phyloP scores from a whole-genome alignment of 2,797 vertebrate genomes.

The Ficedula albicollis region DNA sequence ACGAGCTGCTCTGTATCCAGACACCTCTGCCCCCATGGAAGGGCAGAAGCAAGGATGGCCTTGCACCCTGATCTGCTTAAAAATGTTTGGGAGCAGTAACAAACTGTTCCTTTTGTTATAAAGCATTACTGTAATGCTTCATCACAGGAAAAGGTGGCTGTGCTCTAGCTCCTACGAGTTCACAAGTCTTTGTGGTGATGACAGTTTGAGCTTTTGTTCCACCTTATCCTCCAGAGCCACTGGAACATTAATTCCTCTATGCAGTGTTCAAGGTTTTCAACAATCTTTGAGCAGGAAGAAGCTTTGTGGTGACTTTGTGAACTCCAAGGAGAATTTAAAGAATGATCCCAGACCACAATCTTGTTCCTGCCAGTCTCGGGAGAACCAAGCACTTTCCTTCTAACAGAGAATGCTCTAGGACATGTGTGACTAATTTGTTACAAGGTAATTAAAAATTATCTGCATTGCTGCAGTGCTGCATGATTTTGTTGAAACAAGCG shows the following conservation, averaged over 20 bases:
- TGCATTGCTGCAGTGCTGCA: background rate
- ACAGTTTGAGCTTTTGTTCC: background rate
- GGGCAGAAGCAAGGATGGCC: background rate
- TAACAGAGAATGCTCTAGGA: background rate
- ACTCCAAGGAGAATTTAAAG: background rate
- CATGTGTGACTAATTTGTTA: conserved; percentile 22
- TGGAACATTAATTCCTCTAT: background rate
- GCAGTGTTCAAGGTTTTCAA: background rate
- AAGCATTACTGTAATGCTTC: rapidly evolving
- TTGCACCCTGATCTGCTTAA: background rate
- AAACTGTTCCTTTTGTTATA: background rate
- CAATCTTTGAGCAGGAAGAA: background rate
- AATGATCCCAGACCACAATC: background rate
- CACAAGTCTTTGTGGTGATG: background rate
- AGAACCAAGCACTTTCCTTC: background rate
- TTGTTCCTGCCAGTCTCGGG: background rate
- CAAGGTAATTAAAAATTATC: conserved; percentile 35
- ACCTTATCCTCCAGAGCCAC: background rate
- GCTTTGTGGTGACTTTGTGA: background rate
- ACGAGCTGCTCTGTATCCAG: background rate
- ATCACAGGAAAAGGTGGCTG: background rate
- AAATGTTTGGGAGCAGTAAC: background rate
- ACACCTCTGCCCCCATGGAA: background rate
- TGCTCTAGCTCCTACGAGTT: background rate
- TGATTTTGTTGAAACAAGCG: background rate